Evolutionary conservation across 2,113 vertebrate species (phyloP).

Genomic region (Amazona guildingii): DNA sequence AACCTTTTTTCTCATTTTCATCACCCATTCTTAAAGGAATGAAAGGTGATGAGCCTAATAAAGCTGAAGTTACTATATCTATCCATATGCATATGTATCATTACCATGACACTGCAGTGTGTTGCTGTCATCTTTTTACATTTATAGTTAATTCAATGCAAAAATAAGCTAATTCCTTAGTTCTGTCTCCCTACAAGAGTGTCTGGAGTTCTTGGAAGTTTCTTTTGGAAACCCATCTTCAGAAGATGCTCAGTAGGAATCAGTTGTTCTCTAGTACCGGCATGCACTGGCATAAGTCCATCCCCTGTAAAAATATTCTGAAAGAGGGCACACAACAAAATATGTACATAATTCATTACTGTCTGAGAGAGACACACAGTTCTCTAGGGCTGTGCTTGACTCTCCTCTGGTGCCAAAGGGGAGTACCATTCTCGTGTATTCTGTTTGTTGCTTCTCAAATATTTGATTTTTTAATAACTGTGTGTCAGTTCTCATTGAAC

Average conservation of each 20-base stretch:
- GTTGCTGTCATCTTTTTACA: not conserved
- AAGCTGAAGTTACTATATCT: not conserved
- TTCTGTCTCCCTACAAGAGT: not conserved
- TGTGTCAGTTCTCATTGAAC: constrained; percentile 31
- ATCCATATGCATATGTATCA: not conserved
- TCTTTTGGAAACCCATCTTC: not conserved
- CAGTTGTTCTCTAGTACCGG: not conserved
- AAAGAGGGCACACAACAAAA: not conserved
- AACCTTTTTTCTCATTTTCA: not conserved
- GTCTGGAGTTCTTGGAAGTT: not conserved
- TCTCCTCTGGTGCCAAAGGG: not conserved
- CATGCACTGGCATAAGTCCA: not conserved
- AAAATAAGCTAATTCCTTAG: not conserved
- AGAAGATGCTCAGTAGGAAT: not conserved
- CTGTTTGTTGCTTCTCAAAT: not conserved
- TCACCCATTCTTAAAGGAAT: not conserved
- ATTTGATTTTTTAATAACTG: constrained; percentile 16
- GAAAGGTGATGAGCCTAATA: not conserved
- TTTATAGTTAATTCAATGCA: not conserved
- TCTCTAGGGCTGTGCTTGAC: not conserved
- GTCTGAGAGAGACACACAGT: not conserved
- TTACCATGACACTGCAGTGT: not conserved
- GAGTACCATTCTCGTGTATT: not conserved
- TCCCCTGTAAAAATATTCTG: not conserved
- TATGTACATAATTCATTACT: not conserved